These are phyloP conservation scores for Ormyrus rosae DNA, from an alignment of 2,888 invertebrate genomes.

Conservation along the genomic window DNA sequence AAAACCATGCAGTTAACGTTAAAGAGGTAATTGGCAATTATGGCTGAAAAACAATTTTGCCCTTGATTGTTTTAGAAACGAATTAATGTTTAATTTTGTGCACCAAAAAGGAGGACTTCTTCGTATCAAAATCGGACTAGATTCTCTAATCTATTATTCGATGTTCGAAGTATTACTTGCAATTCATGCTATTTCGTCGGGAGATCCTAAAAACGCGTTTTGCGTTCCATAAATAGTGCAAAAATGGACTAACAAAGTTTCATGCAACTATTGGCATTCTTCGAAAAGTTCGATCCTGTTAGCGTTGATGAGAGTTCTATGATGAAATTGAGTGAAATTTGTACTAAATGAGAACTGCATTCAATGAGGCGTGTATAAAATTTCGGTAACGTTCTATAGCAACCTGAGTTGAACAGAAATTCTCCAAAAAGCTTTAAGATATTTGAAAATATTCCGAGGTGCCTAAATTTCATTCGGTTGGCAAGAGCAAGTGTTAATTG, in stretches of 20 bases:
- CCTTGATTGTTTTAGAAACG: no score
- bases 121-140: no score
- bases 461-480: neutral
- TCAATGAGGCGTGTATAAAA: conserved; percentile 24
- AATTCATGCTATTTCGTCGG: conserved; percentile 28
- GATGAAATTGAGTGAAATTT: no score
- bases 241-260: conserved; percentile 23
- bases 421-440: neutral
- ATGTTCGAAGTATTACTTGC: conserved; percentile 8
- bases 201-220: conserved; percentile 17
- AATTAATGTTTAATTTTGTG: no score
- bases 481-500: no score
- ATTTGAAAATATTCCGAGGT: neutral
- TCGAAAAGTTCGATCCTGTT: neutral
- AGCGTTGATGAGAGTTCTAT: conserved; percentile 5
- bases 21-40: no score
- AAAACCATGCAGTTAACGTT: no score
- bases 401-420: no score
- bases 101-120: no score
- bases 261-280: conserved; percentile 43
- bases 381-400: neutral
- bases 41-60: no score
- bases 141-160: no score
- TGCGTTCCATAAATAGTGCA: conserved; percentile 19
- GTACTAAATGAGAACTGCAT: neutral